These are phyloP conservation scores for Siniperca undulata DNA, from an alignment of 2,797 vertebrate genomes.

Conservation along the genomic window DNA sequence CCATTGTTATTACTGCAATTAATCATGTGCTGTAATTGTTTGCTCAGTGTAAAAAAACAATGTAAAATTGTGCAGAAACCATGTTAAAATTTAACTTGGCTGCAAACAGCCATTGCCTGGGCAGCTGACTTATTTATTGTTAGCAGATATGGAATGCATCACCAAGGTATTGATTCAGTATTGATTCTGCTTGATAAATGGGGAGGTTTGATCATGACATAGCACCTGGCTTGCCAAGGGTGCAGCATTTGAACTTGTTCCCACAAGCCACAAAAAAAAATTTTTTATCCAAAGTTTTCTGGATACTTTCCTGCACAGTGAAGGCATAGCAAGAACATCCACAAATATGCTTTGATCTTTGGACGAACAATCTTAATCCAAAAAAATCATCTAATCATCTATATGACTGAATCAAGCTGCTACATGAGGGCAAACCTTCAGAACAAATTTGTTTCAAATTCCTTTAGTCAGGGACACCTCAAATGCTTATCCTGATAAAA, in stretches of 20 bases:
- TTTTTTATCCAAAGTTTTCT: not conserved
- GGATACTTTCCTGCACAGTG: not conserved
- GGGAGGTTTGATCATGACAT: conserved; percentile 18
- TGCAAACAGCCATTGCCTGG: conserved; percentile 8
- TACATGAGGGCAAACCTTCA: not conserved
- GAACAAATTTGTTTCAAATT: not conserved
- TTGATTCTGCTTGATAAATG: conserved; percentile 46
- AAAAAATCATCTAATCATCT: not conserved
- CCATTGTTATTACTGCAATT: conserved; percentile 71
- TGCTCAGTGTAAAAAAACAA: conserved; percentile 40
- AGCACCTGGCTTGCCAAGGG: conserved; percentile 4
- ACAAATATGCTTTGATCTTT: conserved; percentile 16
- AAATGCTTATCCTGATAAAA: conserved; percentile 12
- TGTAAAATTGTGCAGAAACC: conserved; percentile 50
- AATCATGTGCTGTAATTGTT: conserved; percentile 74
- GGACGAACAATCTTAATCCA: not conserved
- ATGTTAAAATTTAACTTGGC: conserved; percentile 57
- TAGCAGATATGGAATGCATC: conserved; percentile 42
- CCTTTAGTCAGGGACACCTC: not conserved
- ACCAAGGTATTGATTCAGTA: conserved; percentile 39
- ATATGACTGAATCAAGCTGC: conserved; percentile 6
- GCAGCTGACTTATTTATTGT: conserved; percentile 33
- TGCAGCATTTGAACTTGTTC: conserved; percentile 27
- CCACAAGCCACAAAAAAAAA: not conserved
- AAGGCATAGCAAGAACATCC: not conserved